Evolutionary conservation across 1,140 invertebrate species (phyloP), one percentile per base, ranked within the genome.

Genomic region (Wasmannia auropunctata): DNA sequence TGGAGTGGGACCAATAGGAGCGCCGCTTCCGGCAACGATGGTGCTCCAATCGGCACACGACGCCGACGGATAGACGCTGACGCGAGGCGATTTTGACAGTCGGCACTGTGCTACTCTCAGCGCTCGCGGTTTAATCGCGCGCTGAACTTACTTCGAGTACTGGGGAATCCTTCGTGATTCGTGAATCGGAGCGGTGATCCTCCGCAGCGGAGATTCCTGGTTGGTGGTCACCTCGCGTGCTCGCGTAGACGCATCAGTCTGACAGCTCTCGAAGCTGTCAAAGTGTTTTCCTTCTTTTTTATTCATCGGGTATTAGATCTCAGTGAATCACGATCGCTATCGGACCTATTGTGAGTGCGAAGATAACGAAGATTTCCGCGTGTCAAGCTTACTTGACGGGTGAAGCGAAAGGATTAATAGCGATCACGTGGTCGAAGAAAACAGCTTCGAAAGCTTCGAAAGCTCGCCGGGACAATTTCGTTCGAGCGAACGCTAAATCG

Each of bases 1-100:
- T 37, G 54, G 77, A 80, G 46, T 83, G 86, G 70, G 77, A 86
- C 90, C 93, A 91, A 86, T 84, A 72, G 86, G 75, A 87, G 69
- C 58, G 74, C 70, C 90, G 91, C 91, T 92, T 91, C 90, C 89
- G 91, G 90, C 88, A 84, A 87, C 86, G 84, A 75, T 60, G 86
- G 76, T 85, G 84, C 76, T 87, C 90, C 90, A 91, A 91, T 91
- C 74, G 85, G 65, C 89, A 86, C 40, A 63, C 87, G 77, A 69
- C 69, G 69, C 62, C 89, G 84, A 88, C 88, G 90, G 84, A 90
- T 91, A 87, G 88, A 87, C 85, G 80, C 76, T 74, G 86, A 85
- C 86, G 85, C 80, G 77, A 86, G 86, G 74, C 85, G 86, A 88
- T 88, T 90, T 90, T 91, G 91, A 89, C 90, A 88, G 84, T 90